These are phyloP conservation scores for Clarias gariepinus DNA, from an alignment of 2,113 vertebrate genomes.

Conservation along the genomic window DNA sequence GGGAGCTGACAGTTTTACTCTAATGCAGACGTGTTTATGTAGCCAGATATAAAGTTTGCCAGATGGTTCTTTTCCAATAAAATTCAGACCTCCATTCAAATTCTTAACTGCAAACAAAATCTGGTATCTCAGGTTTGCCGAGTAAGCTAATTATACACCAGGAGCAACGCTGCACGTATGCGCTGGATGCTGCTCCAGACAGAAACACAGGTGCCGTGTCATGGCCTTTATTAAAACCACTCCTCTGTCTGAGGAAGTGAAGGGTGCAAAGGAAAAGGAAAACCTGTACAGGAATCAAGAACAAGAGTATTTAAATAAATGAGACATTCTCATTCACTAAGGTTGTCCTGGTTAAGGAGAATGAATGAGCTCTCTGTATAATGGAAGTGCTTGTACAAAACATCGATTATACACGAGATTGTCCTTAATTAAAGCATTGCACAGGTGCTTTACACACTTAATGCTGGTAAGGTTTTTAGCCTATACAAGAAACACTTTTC, in stretches of 20 bases:
- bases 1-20: neutral
- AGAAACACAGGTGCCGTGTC: neutral
- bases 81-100: neutral
- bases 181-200: neutral
- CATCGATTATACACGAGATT: neutral
- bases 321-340: neutral
- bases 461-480: neutral
- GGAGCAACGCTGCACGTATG: neutral
- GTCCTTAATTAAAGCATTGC: neutral
- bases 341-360: neutral
- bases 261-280: neutral
- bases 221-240: neutral
- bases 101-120: neutral
- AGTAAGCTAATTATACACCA: neutral
- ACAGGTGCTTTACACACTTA: neutral
- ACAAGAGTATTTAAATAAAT: neutral
- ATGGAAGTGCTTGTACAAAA: neutral
- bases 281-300: neutral
- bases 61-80: neutral
- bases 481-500: neutral
- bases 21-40: neutral
- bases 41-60: neutral
- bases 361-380: neutral
- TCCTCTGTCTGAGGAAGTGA: neutral
- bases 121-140: neutral